phyloP scores from a whole-genome alignment of 2,113 vertebrate genomes.

The Eulemur macaco region DNA sequence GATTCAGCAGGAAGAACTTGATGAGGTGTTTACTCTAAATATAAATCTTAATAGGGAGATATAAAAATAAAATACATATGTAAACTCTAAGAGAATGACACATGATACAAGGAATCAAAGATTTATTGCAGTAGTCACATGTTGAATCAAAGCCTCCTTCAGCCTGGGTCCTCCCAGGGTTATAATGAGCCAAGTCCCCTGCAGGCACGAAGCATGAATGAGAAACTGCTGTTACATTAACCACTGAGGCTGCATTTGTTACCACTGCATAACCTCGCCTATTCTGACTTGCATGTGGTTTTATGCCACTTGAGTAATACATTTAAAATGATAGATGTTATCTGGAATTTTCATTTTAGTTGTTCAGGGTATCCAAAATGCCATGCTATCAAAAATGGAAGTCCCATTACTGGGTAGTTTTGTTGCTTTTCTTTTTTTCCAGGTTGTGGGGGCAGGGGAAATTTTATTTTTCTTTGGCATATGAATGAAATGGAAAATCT shows the following conservation, averaged over 20 bases:
- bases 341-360: neutral
- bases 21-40: conserved; percentile 54
- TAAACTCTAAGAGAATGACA: neutral
- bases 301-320: neutral
- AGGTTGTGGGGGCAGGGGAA: rapidly evolving
- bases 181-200: neutral
- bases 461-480: neutral
- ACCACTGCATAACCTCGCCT: rapidly evolving
- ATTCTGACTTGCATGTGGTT: neutral
- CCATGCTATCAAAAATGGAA: neutral
- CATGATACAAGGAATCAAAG: neutral
- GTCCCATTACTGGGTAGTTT: neutral
- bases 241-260: neutral
- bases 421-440: neutral
- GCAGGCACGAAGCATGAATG: neutral
- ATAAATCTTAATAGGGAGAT: conserved; percentile 52
- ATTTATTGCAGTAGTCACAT: neutral
- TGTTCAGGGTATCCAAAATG: neutral
- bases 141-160: neutral
- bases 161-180: neutral
- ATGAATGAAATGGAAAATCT: neutral
- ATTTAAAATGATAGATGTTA: neutral
- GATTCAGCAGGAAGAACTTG: conserved; percentile 35
- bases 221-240: neutral
- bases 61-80: conserved; percentile 15